phyloP scores from a whole-genome alignment of 2,113 vertebrate species.

The Perca schrenkii region DNA sequence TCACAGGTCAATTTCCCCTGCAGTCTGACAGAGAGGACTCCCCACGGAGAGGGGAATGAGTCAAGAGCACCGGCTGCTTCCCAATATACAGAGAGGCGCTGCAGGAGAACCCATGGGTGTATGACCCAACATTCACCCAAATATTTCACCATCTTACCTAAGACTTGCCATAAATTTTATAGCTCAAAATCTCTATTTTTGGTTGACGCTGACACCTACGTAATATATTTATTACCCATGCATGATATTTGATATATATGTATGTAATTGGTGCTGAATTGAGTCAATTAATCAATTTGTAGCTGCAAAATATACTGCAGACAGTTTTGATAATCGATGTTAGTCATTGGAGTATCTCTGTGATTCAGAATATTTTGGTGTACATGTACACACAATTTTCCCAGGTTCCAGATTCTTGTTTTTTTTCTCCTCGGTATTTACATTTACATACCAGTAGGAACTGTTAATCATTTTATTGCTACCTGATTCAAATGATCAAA shows the following conservation, averaged over 20 bases:
- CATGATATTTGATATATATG: constrained; percentile 2
- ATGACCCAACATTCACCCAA: constrained; percentile 47
- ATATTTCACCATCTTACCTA: constrained; percentile 43
- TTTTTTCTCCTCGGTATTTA: not conserved
- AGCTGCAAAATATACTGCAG: not conserved
- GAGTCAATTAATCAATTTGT: not conserved
- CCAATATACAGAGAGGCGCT: constrained; percentile 53
- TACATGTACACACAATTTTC: not conserved
- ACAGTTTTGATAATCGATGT: not conserved
- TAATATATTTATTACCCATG: not conserved
- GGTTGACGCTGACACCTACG: not conserved
- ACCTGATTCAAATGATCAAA: not conserved
- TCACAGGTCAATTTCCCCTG: constrained; percentile 76
- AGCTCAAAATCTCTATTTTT: constrained; percentile 7
- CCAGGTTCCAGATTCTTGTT: not conserved
- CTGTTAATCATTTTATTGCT: not conserved
- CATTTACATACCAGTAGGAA: not conserved
- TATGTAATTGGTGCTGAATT: constrained; percentile 1
- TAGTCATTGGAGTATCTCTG: not conserved
- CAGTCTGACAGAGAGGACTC: constrained; percentile 71
- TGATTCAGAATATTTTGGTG: not conserved
- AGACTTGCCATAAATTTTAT: not conserved
- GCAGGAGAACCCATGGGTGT: constrained; percentile 8
- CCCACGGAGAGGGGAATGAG: constrained; percentile 72
- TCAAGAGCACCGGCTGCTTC: constrained; percentile 58